Base-by-base conservation (phyloP, 2,113 vertebrate genomes). In the Struthio camelus region DNA sequence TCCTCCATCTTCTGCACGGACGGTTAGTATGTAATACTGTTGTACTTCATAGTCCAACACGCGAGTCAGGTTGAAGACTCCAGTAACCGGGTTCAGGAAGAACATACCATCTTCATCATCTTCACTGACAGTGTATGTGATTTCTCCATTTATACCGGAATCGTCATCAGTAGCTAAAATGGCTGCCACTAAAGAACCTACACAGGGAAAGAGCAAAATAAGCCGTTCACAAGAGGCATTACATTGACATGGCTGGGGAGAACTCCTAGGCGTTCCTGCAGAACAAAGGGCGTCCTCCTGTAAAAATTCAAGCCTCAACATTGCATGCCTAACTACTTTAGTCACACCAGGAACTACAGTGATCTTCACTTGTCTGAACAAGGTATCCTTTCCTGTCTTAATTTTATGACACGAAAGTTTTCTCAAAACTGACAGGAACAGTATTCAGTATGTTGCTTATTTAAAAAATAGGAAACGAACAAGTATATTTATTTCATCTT, bases 121-220 rank as follows among this genome's bases (percentile, higher is more conserved):
- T 61, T 99, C 99, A 78, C 98, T 99, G n/a, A 99, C 98, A 2
- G 96, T 98, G 85, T 99, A 99, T 0, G 99, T 99, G 95, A 99
- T 98, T 97, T 99, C 99, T 34, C 99, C 99, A 1, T 99, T 99
- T 64, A 97, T 76, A 2, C 99, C 99, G 0, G 99, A 99, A 97
- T 99, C 99, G 0, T 98, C 98, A 36, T 99, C 99, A 17, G 98
- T 99, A 69, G 99, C 99, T 90, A 99, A 96, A 85, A 99, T 99
- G 51, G 99, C 99, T 76, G 99, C 99, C 94, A 99, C 99, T 53
- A 99, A 98, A 91, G 99, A 99, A 91, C 99, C 99, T 99, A 96
- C 3, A 10, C 0, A 54, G 58, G 16, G 70, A 82, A 42, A 83
- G 1, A 67, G 23, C 28, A 65, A 30, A 30, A 17, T 56, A 54